Evolutionary conservation across 2,113 vertebrate genomes (phyloP).

Genomic region (Petroica traversi): DNA sequence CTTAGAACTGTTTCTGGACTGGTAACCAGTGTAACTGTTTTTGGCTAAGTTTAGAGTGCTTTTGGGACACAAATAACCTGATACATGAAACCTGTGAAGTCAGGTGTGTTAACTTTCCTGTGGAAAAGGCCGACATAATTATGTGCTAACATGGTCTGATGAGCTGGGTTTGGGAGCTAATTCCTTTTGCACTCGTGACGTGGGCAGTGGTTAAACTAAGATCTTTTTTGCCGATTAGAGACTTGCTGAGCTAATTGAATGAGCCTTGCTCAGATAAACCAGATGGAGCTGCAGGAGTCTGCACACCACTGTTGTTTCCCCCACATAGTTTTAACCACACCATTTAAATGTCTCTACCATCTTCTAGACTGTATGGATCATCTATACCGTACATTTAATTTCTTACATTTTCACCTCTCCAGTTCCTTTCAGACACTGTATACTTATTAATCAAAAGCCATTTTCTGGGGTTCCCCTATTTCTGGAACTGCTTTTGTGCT

Average conservation of each 20-base stretch:
- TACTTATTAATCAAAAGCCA: not conserved
- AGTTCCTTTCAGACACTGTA: not conserved
- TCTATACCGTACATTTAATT: not conserved
- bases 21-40: not conserved
- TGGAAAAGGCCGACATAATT: not conserved
- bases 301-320: not conserved
- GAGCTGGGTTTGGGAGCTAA: not conserved
- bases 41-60: not conserved
- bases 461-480: not conserved
- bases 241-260: constrained; percentile 3
- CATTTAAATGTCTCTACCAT: not conserved
- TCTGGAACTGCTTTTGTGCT: not conserved
- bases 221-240: constrained; percentile 6
- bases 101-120: not conserved
- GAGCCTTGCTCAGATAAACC: not conserved
- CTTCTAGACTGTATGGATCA: not conserved
- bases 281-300: not conserved
- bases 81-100: not conserved
- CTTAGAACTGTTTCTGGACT: not conserved
- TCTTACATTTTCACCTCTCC: not conserved
- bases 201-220: not conserved
- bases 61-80: not conserved
- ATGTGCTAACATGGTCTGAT: not conserved
- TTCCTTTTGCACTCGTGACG: not conserved
- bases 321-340: not conserved